Conservation (phyloP, 2,113 vertebrate genomes). For the Amphiprion ocellaris region DNA sequence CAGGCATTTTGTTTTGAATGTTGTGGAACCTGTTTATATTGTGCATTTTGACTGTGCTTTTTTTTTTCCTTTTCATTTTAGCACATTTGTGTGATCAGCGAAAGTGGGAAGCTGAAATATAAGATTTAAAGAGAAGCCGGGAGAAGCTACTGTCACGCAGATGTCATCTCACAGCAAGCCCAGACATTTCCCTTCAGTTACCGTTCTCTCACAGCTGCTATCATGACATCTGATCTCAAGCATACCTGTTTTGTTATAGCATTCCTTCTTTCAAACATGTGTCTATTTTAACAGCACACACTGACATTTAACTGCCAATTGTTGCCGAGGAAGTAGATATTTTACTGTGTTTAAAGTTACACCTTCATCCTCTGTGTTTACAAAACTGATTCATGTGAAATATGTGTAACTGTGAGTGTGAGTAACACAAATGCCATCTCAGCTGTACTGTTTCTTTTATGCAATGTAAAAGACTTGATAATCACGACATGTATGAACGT, state of each 20-base stretch:
- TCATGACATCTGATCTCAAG: constrained; percentile 51
- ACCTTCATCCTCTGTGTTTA: not conserved
- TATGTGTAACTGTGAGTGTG: constrained; percentile 3
- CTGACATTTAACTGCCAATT: constrained; percentile 22
- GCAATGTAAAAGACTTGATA: constrained; percentile 15
- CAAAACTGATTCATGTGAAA: not conserved
- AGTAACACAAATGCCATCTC: constrained; percentile 5
- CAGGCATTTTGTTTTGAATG: not conserved
- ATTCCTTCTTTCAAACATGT: constrained; percentile 43
- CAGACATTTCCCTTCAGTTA: constrained; percentile 45
- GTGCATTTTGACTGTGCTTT: constrained; percentile 3
- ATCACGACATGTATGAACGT: no score
- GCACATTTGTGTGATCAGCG: constrained; percentile 95
- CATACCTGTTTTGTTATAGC: constrained; percentile 35
- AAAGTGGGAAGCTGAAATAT: constrained; percentile 92
- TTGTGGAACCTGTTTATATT: not conserved
- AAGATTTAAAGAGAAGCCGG: constrained; percentile 83
- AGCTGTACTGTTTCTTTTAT: constrained; percentile 14
- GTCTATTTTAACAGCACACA: constrained; percentile 29
- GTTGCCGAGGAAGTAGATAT: not conserved
- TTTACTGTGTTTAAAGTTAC: not conserved
- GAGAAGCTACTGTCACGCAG: constrained; percentile 23
- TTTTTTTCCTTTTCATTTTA: constrained; percentile 54
- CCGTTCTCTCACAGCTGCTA: constrained; percentile 57
- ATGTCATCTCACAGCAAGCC: constrained; percentile 46